Evolutionary conservation across 2,797 vertebrate genomes (phyloP).

Genomic region (Amblyopsis hoosieri): DNA sequence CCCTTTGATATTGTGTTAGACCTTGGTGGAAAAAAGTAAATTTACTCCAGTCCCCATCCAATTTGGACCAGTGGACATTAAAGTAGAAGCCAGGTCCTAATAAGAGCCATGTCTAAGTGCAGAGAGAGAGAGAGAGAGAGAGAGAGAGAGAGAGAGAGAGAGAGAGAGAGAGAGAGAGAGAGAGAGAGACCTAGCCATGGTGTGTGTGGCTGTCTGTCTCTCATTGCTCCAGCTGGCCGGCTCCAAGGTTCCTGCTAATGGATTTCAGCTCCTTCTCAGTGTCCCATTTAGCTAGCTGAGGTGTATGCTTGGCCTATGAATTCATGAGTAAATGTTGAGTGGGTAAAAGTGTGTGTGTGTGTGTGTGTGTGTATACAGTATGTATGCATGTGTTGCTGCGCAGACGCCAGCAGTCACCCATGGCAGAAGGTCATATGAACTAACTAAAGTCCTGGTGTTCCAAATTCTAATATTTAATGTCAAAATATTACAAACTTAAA

Average conservation of each 20-base stretch:
- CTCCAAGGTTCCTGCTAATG: constrained; percentile 76
- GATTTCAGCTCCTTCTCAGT: constrained; percentile 77
- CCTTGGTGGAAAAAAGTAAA: constrained; percentile 71
- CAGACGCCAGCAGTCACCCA: constrained; percentile 3
- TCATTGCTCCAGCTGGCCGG: constrained; percentile 25
- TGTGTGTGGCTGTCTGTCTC: constrained; percentile 68
- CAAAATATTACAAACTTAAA: not conserved
- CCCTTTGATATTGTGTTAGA: constrained; percentile 76
- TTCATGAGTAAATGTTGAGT: constrained; percentile 53
- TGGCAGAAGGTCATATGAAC: constrained; percentile 16
- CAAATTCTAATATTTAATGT: constrained; percentile 21
- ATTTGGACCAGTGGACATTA: constrained; percentile 80
- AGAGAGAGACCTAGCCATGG: constrained; percentile 53
- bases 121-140: constrained; percentile 5
- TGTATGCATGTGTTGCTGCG: not conserved
- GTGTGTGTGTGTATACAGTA: not conserved
- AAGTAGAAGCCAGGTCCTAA: constrained; percentile 80
- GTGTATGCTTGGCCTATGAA: constrained; percentile 60
- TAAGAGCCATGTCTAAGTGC: constrained; percentile 77
- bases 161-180: constrained; percentile 1
- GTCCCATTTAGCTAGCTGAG: constrained; percentile 75
- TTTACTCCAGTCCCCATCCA: constrained; percentile 78
- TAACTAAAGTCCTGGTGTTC: constrained; percentile 2
- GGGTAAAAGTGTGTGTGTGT: not conserved
- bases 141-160: constrained; percentile 1